These are phyloP conservation scores for Centropyge bicolor DNA, from an alignment of 2,797 vertebrate genomes.

Conservation along the genomic window DNA sequence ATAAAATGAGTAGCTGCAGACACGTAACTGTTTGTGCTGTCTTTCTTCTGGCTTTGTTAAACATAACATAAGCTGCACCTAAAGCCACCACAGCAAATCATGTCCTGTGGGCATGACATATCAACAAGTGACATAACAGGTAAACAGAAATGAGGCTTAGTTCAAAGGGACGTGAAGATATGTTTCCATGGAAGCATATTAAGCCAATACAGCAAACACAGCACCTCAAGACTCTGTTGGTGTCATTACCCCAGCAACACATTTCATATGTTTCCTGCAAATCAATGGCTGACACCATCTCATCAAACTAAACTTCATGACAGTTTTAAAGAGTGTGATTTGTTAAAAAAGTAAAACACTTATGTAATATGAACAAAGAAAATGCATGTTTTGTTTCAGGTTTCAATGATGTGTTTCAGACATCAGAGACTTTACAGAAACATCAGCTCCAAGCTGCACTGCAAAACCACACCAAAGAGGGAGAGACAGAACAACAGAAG, in stretches of 20 bases:
- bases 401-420: not conserved
- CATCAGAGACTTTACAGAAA: constrained; percentile 5
- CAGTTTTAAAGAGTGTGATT: too few relatives aligned
- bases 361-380: not conserved
- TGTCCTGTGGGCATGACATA: not conserved
- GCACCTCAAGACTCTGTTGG: constrained; percentile 6
- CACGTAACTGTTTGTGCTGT: not conserved
- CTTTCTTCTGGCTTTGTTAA: not conserved
- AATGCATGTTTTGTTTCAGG: not conserved
- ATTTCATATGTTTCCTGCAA: not conserved
- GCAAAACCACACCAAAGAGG: constrained; percentile 62
- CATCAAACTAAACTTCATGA: not conserved
- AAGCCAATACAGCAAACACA: constrained; percentile 6
- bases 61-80: not conserved
- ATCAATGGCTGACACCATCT: not conserved
- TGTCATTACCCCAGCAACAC: constrained; percentile 32
- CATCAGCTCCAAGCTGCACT: constrained; percentile 56
- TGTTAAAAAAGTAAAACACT: not conserved
- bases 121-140: constrained; percentile 4
- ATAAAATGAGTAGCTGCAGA: not conserved
- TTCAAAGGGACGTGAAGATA: constrained; percentile 11
- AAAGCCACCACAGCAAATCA: not conserved
- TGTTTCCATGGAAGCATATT: constrained; percentile 51
- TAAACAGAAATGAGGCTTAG: constrained; percentile 24
- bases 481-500: constrained; percentile 21